Base-by-base conservation (phyloP, 1,140 invertebrate species). In the Heliconius eleuchia region DNA sequence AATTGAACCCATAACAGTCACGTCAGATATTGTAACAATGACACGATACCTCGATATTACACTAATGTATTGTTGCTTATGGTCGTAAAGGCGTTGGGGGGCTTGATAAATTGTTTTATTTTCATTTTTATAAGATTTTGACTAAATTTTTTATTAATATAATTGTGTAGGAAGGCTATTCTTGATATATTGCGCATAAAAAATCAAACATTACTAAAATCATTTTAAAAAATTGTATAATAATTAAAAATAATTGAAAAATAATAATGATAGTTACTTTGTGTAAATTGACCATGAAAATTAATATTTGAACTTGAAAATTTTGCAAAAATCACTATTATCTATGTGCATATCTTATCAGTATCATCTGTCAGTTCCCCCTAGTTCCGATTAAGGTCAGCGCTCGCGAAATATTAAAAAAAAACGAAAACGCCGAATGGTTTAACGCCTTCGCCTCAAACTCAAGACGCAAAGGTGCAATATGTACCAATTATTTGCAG, bases 331-430 rank as follows among this genome's bases (percentile, higher is more conserved):
- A 1, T 66, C 4, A 74, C 46, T 52, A 57, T 74, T 74, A 57
- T 57, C 42, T 18, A 52, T 52, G 50, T 52, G 8, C 57, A 73
- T 52, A 74, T 79, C 77, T 79, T 79, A 74, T 79, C 77, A 13
- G 60, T 9, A 76, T 50, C 78, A 80, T 76, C 78, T 80, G 81
- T 78, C 77, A 66, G 46, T 46, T 77, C 74, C 52, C 77, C 77
- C 70, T 81, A 81, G 71, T 80, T 84, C 79, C 80, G 71, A 83
- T 73, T 76, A 80, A 82, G 83, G 83, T 84, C 83, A 83, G 80
- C 71, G 82, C 80, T 83, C 80, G 73, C 74, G 55, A 52, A 42
- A 52, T 52, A 37, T 52, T 18, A 77, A 79, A 84, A 82, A 84
- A 83, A 77, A 80, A 70, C 50, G 9, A 27, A 66, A 30, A 30